Conservation (phyloP, 2,113 vertebrate genomes). For the Xenopus tropicalis region DNA sequence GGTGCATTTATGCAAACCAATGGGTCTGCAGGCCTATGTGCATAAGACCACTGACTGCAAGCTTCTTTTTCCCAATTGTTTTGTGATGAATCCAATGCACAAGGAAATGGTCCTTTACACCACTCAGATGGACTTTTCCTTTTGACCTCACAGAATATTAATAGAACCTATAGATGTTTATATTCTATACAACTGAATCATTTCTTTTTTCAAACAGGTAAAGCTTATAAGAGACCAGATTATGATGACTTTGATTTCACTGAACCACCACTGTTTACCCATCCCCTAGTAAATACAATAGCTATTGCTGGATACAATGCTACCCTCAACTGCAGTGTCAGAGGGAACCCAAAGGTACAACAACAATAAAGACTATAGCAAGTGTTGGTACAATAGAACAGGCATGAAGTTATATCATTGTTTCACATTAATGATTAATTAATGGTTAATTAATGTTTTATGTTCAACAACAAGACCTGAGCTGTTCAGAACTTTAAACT, state of each 20-base stretch:
- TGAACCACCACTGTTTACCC: conserved; percentile 86
- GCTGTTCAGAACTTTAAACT: not conserved
- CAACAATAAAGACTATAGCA: not conserved
- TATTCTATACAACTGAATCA: no score
- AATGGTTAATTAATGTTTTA: no score
- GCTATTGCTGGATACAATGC: conserved; percentile 90
- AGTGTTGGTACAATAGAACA: not conserved
- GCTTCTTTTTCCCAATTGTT: no score
- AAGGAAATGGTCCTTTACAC: no score
- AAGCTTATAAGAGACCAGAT: conserved; percentile 83
- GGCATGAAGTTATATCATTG: not conserved
- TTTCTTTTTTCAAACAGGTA: conserved; percentile 54
- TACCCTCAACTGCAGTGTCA: conserved; percentile 91
- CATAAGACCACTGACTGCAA: no score
- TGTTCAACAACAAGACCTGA: not conserved
- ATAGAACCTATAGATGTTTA: no score
- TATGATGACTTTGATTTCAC: conserved; percentile 84
- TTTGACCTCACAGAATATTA: no score
- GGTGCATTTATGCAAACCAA: no score
- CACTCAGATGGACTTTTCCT: no score
- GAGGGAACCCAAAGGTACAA: conserved; percentile 90
- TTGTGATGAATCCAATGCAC: no score
- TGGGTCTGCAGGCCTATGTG: no score
- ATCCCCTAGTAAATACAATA: conserved; percentile 85
- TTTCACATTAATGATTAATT: not conserved